A percentile compares a stretch with the other conserved stretches of the same genome.
These are phyloP conservation scores for Papilio polyxenes DNA, from an alignment of 1,140 invertebrate species.

Conservation along the genomic window DNA sequence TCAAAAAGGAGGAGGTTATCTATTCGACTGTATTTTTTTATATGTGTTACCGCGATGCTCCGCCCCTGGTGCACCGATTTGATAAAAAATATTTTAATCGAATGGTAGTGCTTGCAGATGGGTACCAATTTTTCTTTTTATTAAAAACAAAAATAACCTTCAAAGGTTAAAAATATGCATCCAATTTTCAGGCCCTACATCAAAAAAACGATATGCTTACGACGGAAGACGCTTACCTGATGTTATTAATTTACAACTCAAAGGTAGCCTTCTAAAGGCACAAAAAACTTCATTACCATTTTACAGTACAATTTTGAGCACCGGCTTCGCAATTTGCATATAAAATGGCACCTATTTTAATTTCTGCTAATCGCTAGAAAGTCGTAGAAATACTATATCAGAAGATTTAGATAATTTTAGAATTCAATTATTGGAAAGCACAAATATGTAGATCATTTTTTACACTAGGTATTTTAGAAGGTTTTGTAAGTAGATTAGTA, in stretches of 20 bases:
- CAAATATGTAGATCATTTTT: slow-evolving; percentile 1
- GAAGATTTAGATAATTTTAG: not conserved
- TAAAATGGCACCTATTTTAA: slow-evolving; percentile 26
- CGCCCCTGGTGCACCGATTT: too few relatives aligned
- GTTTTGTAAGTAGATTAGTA: not conserved
- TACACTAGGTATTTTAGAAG: not conserved
- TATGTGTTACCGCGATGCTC: too few relatives aligned
- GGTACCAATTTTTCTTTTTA: too few relatives aligned
- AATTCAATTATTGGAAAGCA: not conserved
- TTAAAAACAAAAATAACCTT: not conserved
- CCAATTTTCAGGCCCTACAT: slow-evolving; percentile 58
- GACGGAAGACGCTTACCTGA: slow-evolving; percentile 72
- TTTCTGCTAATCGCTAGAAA: slow-evolving; percentile 23
- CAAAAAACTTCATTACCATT: slow-evolving; percentile 10
- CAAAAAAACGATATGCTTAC: slow-evolving; percentile 69
- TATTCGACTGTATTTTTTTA: too few relatives aligned
- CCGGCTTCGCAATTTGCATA: slow-evolving; percentile 32
- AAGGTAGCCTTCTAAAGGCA: slow-evolving; percentile 58
- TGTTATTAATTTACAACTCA: slow-evolving; percentile 74
- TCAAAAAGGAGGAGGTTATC: too few relatives aligned
- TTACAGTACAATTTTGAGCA: slow-evolving; percentile 2
- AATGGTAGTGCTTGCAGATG: too few relatives aligned
- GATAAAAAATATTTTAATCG: too few relatives aligned
- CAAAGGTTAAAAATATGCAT: slow-evolving; percentile 16
- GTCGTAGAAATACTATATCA: not conserved